Evolutionary conservation across 2,888 invertebrate genomes (phyloP), one percentile per base, ranked within the genome.

Genomic region (Pachydiplax longipennis): DNA sequence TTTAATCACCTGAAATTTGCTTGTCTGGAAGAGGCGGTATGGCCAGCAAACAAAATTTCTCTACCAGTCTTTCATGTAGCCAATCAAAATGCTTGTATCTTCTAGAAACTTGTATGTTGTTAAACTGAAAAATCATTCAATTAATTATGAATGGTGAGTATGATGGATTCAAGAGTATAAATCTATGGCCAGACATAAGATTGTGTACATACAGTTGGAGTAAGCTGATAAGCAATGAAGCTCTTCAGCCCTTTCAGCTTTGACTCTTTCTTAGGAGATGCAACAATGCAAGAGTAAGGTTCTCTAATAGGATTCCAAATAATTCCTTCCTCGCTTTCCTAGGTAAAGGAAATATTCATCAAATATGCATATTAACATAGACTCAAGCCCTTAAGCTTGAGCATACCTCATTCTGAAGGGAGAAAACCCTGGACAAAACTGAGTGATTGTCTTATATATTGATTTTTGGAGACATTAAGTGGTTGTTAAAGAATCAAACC

Each of bases 1-100:
- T 73, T 53, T 25, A 92, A 92, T 92, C 93, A 95, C 96, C 96
- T 73, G 99, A 97, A 92, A 99, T 98, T 94, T 99, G 99, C 94
- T 99, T 99, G 93, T 99, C 99, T 18, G 99, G 99, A 92, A 99
- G 94, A 2, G 99, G 99, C 91, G 99, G 99, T 93, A 99, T 97
- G 3, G 99, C 98, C 93, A 99, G 97, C 90, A 99, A 96, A 92
- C 98, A 97, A 94, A 98, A 99, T 94, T 99, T 99, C 92, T 98
- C 98, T 92, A 97, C 97, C 92, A 99, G 95, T 92, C 99, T 96
- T 93, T 98, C 98, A 94, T 99, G 99, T 90, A 99, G 94, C 99
- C 99, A 99, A 95, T 99, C 99, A 94, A 99, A 99, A 94, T 99
- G 99, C 94, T 99, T 99, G 94, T 99, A 99, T 92, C 99, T 96